Percentiles rank a stretch among this genome's conserved stretches.
Conservation (phyloP, 2,888 invertebrate species). For the Diploptera punctata region DNA sequence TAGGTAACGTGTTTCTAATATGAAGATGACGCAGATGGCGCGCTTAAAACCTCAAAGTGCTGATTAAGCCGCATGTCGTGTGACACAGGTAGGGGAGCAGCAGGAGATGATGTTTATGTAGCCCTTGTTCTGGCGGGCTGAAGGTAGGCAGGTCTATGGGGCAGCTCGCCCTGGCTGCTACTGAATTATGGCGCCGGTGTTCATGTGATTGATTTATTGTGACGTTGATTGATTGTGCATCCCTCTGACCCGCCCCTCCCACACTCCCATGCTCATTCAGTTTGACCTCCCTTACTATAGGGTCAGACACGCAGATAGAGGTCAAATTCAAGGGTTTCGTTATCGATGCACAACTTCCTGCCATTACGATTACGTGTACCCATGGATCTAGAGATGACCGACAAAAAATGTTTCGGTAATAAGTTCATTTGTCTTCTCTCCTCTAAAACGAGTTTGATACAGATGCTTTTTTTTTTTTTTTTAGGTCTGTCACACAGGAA, state of each 20-base stretch:
- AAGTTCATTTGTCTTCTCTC: too few relatives aligned
- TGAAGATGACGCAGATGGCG: too few relatives aligned
- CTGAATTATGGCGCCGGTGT: slow-evolving; percentile 37
- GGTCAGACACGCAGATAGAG: slow-evolving; percentile 6
- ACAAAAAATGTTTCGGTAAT: too few relatives aligned
- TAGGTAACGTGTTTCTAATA: too few relatives aligned
- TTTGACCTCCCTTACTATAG: slow-evolving; percentile 23
- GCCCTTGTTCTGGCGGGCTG: slow-evolving; percentile 12
- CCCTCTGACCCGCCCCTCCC: slow-evolving; percentile 25
- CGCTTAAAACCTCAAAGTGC: too few relatives aligned
- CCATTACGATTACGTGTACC: neutral
- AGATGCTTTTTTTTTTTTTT: too few relatives aligned
- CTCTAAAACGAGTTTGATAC: too few relatives aligned
- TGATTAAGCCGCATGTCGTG: too few relatives aligned
- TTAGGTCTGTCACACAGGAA: too few relatives aligned
- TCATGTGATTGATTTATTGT: slow-evolving; percentile 54
- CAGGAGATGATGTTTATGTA: slow-evolving; percentile 11
- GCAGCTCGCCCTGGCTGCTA: slow-evolving; percentile 11
- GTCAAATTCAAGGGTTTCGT: slow-evolving; percentile 13
- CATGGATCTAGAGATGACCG: too few relatives aligned
- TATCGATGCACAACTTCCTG: neutral
- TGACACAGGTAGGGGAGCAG: neutral
- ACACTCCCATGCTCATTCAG: slow-evolving; percentile 20
- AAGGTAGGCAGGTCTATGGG: slow-evolving; percentile 10
- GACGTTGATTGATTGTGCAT: slow-evolving; percentile 53